phyloP scores from a whole-genome alignment of 2,113 vertebrate species.

The Mus pahari region DNA sequence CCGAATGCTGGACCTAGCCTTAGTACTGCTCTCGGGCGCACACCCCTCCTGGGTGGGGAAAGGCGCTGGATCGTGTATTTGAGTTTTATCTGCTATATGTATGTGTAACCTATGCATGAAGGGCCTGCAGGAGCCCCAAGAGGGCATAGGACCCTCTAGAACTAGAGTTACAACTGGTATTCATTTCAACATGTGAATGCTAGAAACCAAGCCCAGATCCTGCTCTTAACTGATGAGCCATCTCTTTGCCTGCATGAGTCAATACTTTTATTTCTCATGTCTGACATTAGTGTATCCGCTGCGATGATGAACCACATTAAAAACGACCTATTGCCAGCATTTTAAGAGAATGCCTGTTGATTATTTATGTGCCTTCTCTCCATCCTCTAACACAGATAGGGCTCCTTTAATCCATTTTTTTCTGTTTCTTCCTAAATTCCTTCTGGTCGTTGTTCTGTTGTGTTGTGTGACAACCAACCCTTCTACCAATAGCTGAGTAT shows the following conservation, averaged over 20 bases:
- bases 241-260: neutral
- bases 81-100: neutral
- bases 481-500: neutral
- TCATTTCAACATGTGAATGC: neutral
- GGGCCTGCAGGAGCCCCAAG: neutral
- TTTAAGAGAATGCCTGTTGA: neutral
- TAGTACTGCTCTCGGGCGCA: no score
- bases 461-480: neutral
- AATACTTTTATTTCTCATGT: neutral
- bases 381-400: neutral
- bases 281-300: neutral
- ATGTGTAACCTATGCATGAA: neutral
- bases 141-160: neutral
- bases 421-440: constrained; percentile 2
- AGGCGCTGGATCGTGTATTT: no score
- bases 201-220: neutral
- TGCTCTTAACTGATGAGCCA: neutral
- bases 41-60: no score
- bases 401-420: neutral
- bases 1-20: no score
- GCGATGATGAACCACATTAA: neutral
- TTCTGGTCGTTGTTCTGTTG: neutral
- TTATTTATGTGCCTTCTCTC: neutral
- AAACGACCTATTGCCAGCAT: neutral
- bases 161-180: neutral